Conservation (phyloP, 1,140 invertebrate species). For the Pararge aegeria region DNA sequence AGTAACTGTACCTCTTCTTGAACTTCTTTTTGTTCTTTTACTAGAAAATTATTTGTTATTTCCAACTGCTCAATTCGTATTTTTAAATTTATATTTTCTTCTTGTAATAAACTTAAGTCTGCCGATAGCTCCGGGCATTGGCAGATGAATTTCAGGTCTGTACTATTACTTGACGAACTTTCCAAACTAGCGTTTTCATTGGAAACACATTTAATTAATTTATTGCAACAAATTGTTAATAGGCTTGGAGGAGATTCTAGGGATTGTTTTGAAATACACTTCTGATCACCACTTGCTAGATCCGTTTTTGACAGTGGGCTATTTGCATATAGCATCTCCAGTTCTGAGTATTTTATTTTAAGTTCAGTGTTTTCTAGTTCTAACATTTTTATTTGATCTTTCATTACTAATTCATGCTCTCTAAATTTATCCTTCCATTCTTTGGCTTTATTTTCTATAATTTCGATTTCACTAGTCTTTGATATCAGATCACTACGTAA, state of each 20-base stretch:
- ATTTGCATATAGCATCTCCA: constrained; percentile 21
- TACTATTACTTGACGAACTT: constrained; percentile 31
- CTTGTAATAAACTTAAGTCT: constrained; percentile 35
- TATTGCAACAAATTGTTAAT: constrained; percentile 61
- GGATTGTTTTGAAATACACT: constrained; percentile 5
- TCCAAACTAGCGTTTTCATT: constrained; percentile 34
- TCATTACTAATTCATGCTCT: constrained; percentile 40
- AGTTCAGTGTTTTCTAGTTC: constrained; percentile 43
- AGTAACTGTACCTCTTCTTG: constrained; percentile 54
- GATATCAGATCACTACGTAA: constrained; percentile 41
- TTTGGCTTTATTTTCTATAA: constrained; percentile 44
- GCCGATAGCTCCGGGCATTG: constrained; percentile 38
- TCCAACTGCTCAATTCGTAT: constrained; percentile 38
- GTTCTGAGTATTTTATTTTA: constrained; percentile 33
- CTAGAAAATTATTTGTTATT: constrained; percentile 37
- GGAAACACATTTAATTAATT: constrained; percentile 46
- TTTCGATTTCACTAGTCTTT: constrained; percentile 46
- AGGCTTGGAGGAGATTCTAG: constrained; percentile 51
- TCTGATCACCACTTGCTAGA: constrained; percentile 2
- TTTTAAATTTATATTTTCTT: constrained; percentile 44
- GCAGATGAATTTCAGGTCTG: constrained; percentile 31
- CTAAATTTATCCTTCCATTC: constrained; percentile 45
- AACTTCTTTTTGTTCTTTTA: constrained; percentile 47
- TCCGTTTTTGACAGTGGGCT: not conserved
- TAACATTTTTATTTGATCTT: constrained; percentile 43